Base-by-base conservation (phyloP, 2,888 invertebrate genomes). In the Bursaphelenchus okinawaensis region DNA sequence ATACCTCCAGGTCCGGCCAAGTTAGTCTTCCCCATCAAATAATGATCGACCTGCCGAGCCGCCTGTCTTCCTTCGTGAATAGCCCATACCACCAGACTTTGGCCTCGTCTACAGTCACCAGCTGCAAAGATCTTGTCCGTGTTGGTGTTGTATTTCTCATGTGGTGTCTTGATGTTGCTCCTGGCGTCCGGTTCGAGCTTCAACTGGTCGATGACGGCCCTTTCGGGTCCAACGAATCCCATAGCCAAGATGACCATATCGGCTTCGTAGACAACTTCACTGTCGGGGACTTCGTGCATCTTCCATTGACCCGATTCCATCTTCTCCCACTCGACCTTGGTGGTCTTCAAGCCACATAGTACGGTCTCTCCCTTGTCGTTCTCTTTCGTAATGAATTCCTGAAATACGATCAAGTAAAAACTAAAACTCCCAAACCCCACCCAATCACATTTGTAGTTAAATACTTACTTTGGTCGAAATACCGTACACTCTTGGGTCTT, bases 41-140 rank as follows among this genome's bases (percentile, higher is more conserved):
- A 90, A 62, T 89, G 86, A 84, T 98, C 98, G 1, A 96, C 90
- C 76, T 92, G 91, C 52, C 93, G 87, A 16, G 98, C 98, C 8
- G 94, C 95, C 85, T 93, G 95, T n/a, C 98, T 88, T 1, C 98
- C 98, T 84, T 98, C 98, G 0, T 91, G 88, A 71, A 98, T 98
- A 22, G 96, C 98, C 92, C 95, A 96, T 8, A 98, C 98, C 4
- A 98, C 94, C 65, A 98, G 86, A 0, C 95, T 95, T 83, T 98
- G 98, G n/a, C 98, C 98, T 76, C 96, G 89, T 9, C 62, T 63
- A 29, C 62, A 62, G 55, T 62, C 62, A 12, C 62, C 62, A 8
- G 62, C 62, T n/a, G 62, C 62, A 76, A 81, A 65, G 55, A 96
- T 90, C 83, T 90, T 90, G 50, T 89, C 88, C 74, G 90, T 86